These are phyloP conservation scores for Achroia grisella DNA, from an alignment of 1,140 invertebrate genomes.

Conservation along the genomic window DNA sequence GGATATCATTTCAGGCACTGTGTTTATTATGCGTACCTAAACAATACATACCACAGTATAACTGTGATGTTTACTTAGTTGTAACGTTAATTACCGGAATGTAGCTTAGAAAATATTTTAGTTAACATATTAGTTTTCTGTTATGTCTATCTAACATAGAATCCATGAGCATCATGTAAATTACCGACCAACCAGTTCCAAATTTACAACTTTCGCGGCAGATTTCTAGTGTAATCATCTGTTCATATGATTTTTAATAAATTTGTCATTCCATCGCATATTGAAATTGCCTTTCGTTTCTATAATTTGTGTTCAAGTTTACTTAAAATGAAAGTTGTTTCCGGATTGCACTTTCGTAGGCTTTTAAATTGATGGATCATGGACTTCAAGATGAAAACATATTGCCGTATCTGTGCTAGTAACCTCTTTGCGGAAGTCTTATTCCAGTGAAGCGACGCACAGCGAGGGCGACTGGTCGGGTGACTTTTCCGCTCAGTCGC, in stretches of 20 bases:
- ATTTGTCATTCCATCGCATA: not conserved
- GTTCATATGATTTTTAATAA: conserved; percentile 19
- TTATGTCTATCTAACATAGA: conserved; percentile 4
- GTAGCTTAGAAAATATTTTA: no score
- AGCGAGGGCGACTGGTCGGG: conserved; percentile 38
- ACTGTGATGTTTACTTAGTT: no score
- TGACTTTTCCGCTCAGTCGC: conserved; percentile 48
- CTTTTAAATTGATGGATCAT: conserved; percentile 1
- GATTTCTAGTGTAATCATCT: conserved; percentile 33
- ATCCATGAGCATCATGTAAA: conserved; percentile 34
- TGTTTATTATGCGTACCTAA: no score
- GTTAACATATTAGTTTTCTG: no score
- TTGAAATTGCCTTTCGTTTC: conserved; percentile 1
- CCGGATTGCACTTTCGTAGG: not conserved
- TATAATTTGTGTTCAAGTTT: conserved; percentile 1
- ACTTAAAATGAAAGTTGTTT: not conserved
- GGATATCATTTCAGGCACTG: no score
- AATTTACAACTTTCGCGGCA: conserved; percentile 42
- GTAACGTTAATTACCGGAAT: no score
- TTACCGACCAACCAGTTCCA: conserved; percentile 39
- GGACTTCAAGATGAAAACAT: conserved; percentile 6
- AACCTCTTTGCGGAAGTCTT: conserved; percentile 47
- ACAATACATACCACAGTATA: no score
- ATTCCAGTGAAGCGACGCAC: conserved; percentile 20
- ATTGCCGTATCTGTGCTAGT: conserved; percentile 31